phyloP scores from a whole-genome alignment of 2,113 vertebrate genomes.

The Silurus meridionalis region DNA sequence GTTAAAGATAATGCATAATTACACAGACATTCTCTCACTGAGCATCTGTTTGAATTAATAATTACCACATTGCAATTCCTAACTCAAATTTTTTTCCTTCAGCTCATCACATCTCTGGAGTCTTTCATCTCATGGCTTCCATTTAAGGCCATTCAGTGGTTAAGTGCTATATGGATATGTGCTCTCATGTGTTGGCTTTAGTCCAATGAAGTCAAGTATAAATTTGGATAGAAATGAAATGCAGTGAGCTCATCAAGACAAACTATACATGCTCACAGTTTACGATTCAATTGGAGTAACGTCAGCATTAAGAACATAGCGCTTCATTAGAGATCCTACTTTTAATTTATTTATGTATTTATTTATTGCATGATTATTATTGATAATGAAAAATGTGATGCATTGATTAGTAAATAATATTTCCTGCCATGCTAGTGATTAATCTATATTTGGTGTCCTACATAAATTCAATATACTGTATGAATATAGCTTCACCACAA shows the following conservation, averaged over 20 bases:
- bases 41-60: background rate
- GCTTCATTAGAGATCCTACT: background rate
- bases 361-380: background rate
- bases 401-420: constrained; percentile 13
- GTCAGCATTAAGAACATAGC: background rate
- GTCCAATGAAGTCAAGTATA: background rate
- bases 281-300: background rate
- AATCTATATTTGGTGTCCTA: constrained; percentile 3
- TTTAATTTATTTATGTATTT: no score
- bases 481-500: background rate
- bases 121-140: background rate
- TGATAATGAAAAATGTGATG: background rate
- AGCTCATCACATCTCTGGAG: background rate
- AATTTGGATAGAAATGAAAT: background rate
- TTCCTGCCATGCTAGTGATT: background rate
- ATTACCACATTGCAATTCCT: background rate
- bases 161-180: background rate
- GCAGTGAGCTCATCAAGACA: background rate
- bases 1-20: background rate
- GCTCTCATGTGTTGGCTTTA: background rate
- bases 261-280: background rate
- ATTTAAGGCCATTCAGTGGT: background rate
- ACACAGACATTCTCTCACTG: background rate
- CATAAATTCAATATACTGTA: background rate
- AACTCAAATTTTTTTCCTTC: background rate